Conservation (phyloP, 2,888 invertebrate genomes). For the Sturmia bella region DNA sequence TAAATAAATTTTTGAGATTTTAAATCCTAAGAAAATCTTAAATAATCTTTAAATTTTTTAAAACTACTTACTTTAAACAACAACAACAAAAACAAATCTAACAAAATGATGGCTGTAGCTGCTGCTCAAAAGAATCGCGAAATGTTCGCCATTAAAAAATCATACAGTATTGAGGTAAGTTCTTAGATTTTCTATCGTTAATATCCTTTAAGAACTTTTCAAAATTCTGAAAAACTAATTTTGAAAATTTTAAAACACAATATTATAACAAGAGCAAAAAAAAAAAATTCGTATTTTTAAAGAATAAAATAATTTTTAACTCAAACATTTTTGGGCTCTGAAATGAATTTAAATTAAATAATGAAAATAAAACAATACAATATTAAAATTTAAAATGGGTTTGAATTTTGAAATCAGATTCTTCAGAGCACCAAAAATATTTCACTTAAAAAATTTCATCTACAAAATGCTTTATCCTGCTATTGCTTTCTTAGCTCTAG, state of each 20-base stretch:
- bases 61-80: constrained; percentile 64
- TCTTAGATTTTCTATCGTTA: constrained; percentile 3
- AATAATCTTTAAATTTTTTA: constrained; percentile 49
- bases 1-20: constrained; percentile 76
- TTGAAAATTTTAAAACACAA: neutral
- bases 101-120: constrained; percentile 91
- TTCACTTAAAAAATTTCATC: no score
- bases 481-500: no score
- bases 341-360: no score
- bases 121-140: constrained; percentile 97
- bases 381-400: no score
- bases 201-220: neutral
- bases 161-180: constrained; percentile 98
- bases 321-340: no score
- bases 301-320: no score
- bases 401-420: no score
- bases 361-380: no score
- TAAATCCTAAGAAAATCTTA: constrained; percentile 54
- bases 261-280: no score
- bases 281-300: no score
- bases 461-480: no score
- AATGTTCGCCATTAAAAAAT: constrained; percentile 98
- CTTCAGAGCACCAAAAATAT: no score
- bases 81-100: constrained; percentile 72
- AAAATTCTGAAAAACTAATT: neutral